A percentile compares a stretch with the other conserved stretches of the same genome.
These are phyloP conservation scores for Acanthurus lineatus DNA, from an alignment of 2,797 vertebrate genomes.

Conservation along the genomic window DNA sequence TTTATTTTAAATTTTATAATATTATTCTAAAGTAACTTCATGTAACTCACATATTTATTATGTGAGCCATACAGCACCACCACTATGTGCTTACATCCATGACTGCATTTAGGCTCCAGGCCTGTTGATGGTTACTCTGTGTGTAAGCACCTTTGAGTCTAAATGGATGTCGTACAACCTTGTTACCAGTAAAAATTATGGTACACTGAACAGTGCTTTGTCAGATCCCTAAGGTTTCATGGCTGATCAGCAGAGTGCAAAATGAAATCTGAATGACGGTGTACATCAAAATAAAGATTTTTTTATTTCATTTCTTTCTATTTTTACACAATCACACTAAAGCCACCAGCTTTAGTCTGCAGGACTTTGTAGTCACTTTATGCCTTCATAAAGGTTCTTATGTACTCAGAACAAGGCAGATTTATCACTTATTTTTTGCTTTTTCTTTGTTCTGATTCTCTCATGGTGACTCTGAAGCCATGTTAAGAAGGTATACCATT, in stretches of 20 bases:
- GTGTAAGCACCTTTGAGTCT: constrained; percentile 59
- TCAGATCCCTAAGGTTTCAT: constrained; percentile 52
- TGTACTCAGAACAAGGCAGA: background rate
- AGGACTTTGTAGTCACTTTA: background rate
- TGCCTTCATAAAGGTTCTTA: constrained; percentile 1
- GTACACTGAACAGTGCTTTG: constrained; percentile 45
- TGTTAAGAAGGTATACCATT: constrained; percentile 4
- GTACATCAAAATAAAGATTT: background rate
- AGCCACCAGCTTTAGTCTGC: constrained; percentile 1
- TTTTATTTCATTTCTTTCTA: constrained; percentile 8
- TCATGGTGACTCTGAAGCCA: background rate
- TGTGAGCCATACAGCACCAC: constrained; percentile 7
- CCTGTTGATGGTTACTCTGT: constrained; percentile 45
- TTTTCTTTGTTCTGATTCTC: background rate
- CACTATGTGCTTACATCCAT: constrained; percentile 37
- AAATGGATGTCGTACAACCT: constrained; percentile 71
- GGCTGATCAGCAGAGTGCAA: constrained; percentile 28
- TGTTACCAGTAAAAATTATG: constrained; percentile 63
- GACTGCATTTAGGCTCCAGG: constrained; percentile 60
- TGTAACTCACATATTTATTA: constrained; percentile 24
- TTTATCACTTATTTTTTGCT: background rate
- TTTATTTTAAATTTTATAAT: background rate
- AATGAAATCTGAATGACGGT: constrained; percentile 3
- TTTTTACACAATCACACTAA: background rate
- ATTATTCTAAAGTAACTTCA: background rate